Conservation (phyloP, 2,888 invertebrate species). For the Eupeodes latifasciatus region DNA sequence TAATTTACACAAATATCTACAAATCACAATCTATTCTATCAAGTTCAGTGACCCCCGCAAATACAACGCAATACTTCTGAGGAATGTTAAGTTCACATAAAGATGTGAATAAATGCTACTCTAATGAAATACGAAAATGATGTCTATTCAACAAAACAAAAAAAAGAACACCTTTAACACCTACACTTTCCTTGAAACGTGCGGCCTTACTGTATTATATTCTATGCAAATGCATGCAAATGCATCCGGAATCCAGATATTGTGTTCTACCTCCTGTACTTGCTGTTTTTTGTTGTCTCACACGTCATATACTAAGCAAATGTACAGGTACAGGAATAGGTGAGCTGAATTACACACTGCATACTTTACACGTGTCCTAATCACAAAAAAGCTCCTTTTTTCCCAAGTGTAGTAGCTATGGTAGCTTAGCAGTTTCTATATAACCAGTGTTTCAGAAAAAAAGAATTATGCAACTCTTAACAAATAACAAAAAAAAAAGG, state of each 20-base stretch:
- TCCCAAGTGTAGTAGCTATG: slow-evolving; percentile 4
- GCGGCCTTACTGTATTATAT: slow-evolving; percentile 2
- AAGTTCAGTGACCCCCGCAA: slow-evolving; percentile 8
- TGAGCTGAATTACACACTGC: slow-evolving; percentile 55
- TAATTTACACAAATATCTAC: too few relatives aligned
- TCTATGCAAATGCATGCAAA: slow-evolving; percentile 29
- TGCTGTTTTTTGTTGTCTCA: slow-evolving; percentile 51
- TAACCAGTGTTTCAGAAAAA: slow-evolving; percentile 42
- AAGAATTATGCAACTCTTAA: slow-evolving; percentile 26
- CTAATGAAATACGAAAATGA: slow-evolving; percentile 71
- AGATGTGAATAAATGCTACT: slow-evolving; percentile 51
- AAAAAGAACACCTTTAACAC: slow-evolving; percentile 52
- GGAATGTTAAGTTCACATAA: slow-evolving; percentile 51
- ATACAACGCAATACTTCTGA: not conserved
- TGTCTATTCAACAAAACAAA: slow-evolving; percentile 60
- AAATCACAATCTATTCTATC: too few relatives aligned
- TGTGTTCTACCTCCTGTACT: slow-evolving; percentile 43
- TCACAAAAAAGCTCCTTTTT: slow-evolving; percentile 19
- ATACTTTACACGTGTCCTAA: slow-evolving; percentile 56
- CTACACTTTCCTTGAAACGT: slow-evolving; percentile 46
- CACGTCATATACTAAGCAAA: slow-evolving; percentile 30
- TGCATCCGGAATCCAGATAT: slow-evolving; percentile 55
- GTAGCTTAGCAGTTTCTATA: slow-evolving; percentile 29
- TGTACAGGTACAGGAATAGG: not conserved
- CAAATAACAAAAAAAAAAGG: slow-evolving; percentile 21